Percentiles rank a stretch among this genome's conserved stretches.
These are phyloP conservation scores for cattle (Bos taurus) DNA, from an alignment of 2,113 vertebrate species.

Conservation along the genomic window ARS-UCD2.0 NC_037338.1:38463001-38463500, in stretches of 20 bases:
- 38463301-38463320: background rate
- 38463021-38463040: background rate
- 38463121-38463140: background rate
- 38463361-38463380: background rate
- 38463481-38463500: background rate
- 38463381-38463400: background rate
- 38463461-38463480: background rate
- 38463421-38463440: background rate
- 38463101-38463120: background rate
- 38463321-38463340: background rate
- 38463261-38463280: background rate
- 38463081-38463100: background rate
- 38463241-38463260: background rate
- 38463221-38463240: background rate
- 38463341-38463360: background rate
- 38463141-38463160: background rate
- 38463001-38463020: background rate
- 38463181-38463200: background rate
- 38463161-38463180: background rate
- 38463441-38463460: background rate
- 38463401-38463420: background rate
- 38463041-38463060: background rate
- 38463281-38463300: background rate
- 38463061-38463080: slow-evolving; percentile 9
- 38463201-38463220: background rate